Conservation (phyloP, 2,113 vertebrate genomes). For the Cebidichthys violaceus region DNA sequence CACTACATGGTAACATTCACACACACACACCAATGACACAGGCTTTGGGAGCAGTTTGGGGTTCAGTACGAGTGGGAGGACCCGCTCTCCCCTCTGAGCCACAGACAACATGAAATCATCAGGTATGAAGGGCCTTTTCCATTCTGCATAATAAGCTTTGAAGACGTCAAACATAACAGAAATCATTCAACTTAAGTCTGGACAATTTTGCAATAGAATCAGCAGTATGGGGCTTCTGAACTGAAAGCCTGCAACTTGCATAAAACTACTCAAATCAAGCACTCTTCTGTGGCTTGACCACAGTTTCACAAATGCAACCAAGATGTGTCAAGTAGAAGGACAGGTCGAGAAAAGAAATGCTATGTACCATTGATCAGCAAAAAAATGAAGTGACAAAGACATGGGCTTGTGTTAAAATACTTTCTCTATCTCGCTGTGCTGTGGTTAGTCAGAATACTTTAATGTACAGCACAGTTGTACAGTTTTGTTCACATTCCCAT, state of each 20-base stretch:
- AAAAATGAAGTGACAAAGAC: not conserved
- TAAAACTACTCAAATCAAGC: not conserved
- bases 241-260: not conserved
- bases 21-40: not conserved
- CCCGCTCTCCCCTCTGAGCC: no score
- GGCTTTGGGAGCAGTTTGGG: not conserved
- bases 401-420: not conserved
- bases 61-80: not conserved
- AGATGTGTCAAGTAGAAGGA: not conserved
- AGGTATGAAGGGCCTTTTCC: not conserved
- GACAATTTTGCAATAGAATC: not conserved
- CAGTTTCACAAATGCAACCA: not conserved
- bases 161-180: not conserved
- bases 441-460: not conserved
- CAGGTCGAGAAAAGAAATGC: not conserved
- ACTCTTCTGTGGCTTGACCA: not conserved
- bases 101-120: no score
- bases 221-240: not conserved
- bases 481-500: conserved; percentile 22
- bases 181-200: not conserved
- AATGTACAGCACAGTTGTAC: conserved; percentile 1
- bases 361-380: not conserved
- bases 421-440: not conserved
- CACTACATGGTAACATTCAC: not conserved
- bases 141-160: not conserved